Conservation (phyloP, 1,140 invertebrate species). For the Schlechtendalia chinensis region DNA sequence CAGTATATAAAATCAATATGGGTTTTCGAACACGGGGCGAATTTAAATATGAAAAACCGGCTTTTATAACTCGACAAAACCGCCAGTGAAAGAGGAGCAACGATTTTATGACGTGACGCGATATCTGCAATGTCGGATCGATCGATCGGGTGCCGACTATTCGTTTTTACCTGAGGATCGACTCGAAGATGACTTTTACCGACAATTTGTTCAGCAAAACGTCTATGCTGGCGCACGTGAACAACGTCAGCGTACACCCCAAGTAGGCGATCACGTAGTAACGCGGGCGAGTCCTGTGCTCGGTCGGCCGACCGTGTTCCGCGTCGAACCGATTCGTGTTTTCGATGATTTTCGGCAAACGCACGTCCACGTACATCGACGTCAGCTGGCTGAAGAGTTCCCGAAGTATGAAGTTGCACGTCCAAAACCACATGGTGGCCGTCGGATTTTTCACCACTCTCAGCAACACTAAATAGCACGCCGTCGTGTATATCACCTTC, state of each 20-base stretch:
- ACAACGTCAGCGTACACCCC: neutral
- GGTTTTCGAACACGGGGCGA: too few species aligned
- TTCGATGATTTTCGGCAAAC: constrained; percentile 15
- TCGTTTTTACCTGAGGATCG: constrained; percentile 18
- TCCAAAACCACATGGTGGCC: constrained; percentile 24
- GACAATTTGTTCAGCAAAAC: neutral
- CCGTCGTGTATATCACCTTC: neutral
- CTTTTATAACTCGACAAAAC: too few species aligned
- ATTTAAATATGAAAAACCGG: too few species aligned
- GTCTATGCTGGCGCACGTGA: neutral
- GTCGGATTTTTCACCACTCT: neutral
- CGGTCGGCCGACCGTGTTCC: neutral
- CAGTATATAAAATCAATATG: too few species aligned
- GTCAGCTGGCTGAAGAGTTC: neutral
- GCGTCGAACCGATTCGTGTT: constrained; percentile 12
- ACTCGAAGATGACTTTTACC: neutral
- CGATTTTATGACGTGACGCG: too few species aligned
- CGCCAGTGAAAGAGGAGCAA: too few species aligned
- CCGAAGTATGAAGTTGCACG: neutral
- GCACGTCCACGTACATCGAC: neutral
- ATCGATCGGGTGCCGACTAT: too few species aligned
- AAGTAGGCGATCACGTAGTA: constrained; percentile 28
- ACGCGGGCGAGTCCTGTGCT: neutral
- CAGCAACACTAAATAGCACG: neutral
- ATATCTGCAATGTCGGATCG: too few species aligned